These are phyloP conservation scores for Ophion ventricosus DNA, from an alignment of 2,888 invertebrate species.

Conservation along the genomic window DNA sequence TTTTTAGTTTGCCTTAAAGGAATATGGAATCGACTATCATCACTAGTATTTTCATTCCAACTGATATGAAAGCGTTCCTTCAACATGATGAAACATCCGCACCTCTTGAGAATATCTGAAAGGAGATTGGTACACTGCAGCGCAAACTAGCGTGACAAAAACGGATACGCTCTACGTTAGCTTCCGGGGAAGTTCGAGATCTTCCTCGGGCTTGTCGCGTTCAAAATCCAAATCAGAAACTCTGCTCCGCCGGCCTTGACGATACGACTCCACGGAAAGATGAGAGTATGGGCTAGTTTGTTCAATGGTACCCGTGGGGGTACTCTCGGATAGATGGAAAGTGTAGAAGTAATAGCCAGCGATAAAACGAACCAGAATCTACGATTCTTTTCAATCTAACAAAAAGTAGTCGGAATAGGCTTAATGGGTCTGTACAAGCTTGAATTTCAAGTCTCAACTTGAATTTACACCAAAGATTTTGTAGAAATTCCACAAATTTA, in stretches of 20 bases:
- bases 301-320: too few species aligned
- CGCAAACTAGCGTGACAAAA: neutral
- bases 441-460: too few species aligned
- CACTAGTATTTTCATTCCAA: slow-evolving; percentile 8
- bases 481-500: too few species aligned
- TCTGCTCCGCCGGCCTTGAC: neutral
- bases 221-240: neutral
- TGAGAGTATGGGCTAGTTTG: neutral
- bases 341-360: too few species aligned
- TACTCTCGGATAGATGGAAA: too few species aligned
- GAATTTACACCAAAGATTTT: too few species aligned
- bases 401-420: too few species aligned
- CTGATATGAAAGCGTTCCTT: neutral
- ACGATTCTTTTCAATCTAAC: too few species aligned
- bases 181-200: neutral
- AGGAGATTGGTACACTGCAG: neutral
- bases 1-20: slow-evolving; percentile 52
- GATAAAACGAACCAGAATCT: too few species aligned
- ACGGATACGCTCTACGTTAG: neutral
- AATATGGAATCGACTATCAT: slow-evolving; percentile 58
- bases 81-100: neutral
- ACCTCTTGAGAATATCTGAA: too few species aligned
- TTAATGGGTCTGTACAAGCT: too few species aligned
- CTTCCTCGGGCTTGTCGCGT: neutral
- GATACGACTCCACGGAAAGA: slow-evolving; percentile 1